Base-by-base conservation (phyloP, 2,888 invertebrate species). In the Cactoblastis cactorum region DNA sequence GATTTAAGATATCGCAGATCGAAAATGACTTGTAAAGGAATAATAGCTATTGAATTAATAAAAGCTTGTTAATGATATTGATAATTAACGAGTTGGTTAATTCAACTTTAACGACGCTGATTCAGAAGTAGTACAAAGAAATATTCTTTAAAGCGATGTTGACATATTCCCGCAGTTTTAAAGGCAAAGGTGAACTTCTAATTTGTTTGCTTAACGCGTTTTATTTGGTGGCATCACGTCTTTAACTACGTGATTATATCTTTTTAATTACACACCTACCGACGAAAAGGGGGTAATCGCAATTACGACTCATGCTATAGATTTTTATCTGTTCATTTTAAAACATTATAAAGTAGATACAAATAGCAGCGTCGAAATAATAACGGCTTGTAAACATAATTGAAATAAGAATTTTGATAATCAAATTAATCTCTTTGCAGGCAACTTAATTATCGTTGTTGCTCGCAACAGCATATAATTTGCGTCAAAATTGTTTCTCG, bases 401-500 rank as follows among this genome's bases (percentile, higher is more conserved):
- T 86, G 83, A 86, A 85, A 85, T 79, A 78, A 81, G 75, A 80
- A 75, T 74, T 49, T 76, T 76, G 78, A 80, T 84, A 83, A 85
- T 85, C 81, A 80, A 84, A 86, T 88, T 83, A 82, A 84, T 84
- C 78, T 78, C 67, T 61, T 37, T 70, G 67, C 67, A 69, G 79
- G 83, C 80, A 80, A 83, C 77, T 80, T 84, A 83, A 87, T 86
- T 83, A 83, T 72, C 74, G 74, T 82, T 71, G 74, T 80, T 72
- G 74, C 67, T 77, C 62, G 71, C 76, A 82, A 74, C 79, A 83
- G 79, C 71, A 74, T 87, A 82, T 87, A 88, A 88, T 88, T 86
- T 87, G 83, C 73, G 83, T 86, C 81, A 78, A 81, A 84, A 84
- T 82, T 77, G 83, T 85, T 84, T 80, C 71, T 77, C 77, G 77